Evolutionary conservation across 2,113 vertebrate species (phyloP).

Genomic region (Delphinapterus leucas): DNA sequence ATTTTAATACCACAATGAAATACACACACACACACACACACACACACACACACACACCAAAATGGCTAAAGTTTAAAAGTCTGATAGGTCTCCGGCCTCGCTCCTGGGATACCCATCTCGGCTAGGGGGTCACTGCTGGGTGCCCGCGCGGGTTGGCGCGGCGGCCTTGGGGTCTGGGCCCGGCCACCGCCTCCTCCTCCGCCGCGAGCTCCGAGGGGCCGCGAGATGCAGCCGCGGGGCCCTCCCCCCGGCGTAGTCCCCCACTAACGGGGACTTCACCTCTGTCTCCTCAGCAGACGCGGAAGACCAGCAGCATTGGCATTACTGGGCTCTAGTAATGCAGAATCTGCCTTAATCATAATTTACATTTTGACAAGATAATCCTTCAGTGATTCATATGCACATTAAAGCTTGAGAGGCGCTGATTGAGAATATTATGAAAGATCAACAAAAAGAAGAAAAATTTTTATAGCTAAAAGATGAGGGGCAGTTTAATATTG

Average conservation of each 20-base stretch:
- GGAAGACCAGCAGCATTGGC: slow-evolving; percentile 74
- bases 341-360: neutral
- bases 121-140: neutral
- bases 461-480: neutral
- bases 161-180: neutral
- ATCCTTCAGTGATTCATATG: neutral
- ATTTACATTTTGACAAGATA: neutral
- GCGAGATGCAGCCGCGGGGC: slow-evolving; percentile 79
- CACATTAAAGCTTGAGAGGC: neutral
- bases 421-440: slow-evolving; percentile 14
- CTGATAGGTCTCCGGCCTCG: neutral
- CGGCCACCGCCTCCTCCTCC: neutral
- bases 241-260: slow-evolving; percentile 85
- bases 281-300: slow-evolving; percentile 96
- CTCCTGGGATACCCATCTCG: neutral
- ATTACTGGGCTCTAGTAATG: neutral
- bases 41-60: neutral
- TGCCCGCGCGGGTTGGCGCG: neutral
- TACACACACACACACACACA: neutral
- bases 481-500: neutral
- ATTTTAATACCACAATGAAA: neutral
- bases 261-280: slow-evolving; percentile 93
- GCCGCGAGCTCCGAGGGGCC: slow-evolving; percentile 62
- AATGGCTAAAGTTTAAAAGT: neutral
- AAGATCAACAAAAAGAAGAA: neutral